Evolutionary conservation across 2,113 vertebrate genomes (phyloP).

Genomic region (Pangasianodon hypophthalmus): DNA sequence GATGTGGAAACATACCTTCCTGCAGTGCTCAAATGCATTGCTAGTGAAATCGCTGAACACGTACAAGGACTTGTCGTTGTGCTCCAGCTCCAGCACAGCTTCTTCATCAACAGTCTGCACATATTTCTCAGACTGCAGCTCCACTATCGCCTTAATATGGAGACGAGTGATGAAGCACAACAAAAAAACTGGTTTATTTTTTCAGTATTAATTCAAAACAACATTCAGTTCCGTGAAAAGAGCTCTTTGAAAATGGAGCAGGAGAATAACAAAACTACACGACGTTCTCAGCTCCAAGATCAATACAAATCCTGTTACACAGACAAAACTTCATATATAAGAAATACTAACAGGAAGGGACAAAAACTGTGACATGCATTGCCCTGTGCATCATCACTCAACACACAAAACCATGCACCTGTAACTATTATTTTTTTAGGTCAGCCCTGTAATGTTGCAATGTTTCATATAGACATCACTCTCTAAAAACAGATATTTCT

Average conservation of each 20-base stretch:
- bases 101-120: constrained; percentile 84
- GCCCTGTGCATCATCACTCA: not conserved
- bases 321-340: not conserved
- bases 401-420: not conserved
- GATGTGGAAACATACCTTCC: constrained; percentile 74
- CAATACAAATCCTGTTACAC: not conserved
- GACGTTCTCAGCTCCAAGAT: not conserved
- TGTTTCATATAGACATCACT: not conserved
- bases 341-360: not conserved
- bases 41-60: constrained; percentile 89
- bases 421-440: not conserved
- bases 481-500: not conserved
- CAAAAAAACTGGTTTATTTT: not conserved
- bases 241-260: not conserved
- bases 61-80: constrained; percentile 91
- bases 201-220: not conserved
- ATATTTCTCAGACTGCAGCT: constrained; percentile 91
- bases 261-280: not conserved
- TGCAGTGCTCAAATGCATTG: constrained; percentile 83
- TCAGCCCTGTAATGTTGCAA: not conserved
- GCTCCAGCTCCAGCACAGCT: constrained; percentile 76
- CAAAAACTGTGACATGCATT: not conserved
- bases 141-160: constrained; percentile 84
- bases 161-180: constrained; percentile 24
- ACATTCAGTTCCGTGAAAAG: not conserved